Evolutionary conservation across 1,140 invertebrate species (phyloP).

Genomic region (Scaptomyza graminum): DNA sequence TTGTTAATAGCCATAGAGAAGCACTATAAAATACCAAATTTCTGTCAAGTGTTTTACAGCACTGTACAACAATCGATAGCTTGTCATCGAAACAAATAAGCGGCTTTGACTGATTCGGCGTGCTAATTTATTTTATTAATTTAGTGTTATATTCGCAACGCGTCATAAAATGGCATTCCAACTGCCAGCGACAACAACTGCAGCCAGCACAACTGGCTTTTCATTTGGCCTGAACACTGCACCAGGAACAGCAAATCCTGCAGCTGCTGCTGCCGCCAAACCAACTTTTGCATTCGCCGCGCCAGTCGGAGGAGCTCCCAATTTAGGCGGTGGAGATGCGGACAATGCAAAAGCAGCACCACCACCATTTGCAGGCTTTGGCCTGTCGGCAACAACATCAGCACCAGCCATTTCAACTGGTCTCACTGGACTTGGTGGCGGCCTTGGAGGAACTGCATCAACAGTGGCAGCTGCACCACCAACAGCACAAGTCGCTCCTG

Average conservation of each 20-base stretch:
- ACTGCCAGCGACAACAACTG: conserved; percentile 63
- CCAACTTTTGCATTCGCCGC: conserved; percentile 63
- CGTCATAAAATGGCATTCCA: conserved; percentile 62
- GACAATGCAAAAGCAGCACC: conserved; percentile 48
- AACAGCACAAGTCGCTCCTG: conserved; percentile 31
- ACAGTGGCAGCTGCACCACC: conserved; percentile 32
- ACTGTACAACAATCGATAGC: conserved; percentile 20
- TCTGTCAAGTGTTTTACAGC: background rate
- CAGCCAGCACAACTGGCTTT: conserved; percentile 39
- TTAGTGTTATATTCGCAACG: background rate
- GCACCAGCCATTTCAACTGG: conserved; percentile 19
- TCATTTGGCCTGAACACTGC: conserved; percentile 53
- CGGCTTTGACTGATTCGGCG: conserved; percentile 23
- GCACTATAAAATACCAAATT: conserved; percentile 18
- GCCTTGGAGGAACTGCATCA: conserved; percentile 5
- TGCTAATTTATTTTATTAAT: conserved; percentile 26
- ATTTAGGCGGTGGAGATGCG: conserved; percentile 56
- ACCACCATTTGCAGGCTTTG: conserved; percentile 57
- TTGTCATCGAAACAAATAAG: background rate
- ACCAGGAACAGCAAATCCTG: conserved; percentile 12
- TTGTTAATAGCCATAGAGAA: conserved; percentile 1
- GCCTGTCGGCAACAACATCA: conserved; percentile 21
- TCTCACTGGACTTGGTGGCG: conserved; percentile 21
- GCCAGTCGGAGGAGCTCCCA: conserved; percentile 9
- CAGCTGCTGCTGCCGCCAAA: conserved; percentile 47